Conservation (phyloP, 2,113 vertebrate species). For the Epinephelus cyanopodus region DNA sequence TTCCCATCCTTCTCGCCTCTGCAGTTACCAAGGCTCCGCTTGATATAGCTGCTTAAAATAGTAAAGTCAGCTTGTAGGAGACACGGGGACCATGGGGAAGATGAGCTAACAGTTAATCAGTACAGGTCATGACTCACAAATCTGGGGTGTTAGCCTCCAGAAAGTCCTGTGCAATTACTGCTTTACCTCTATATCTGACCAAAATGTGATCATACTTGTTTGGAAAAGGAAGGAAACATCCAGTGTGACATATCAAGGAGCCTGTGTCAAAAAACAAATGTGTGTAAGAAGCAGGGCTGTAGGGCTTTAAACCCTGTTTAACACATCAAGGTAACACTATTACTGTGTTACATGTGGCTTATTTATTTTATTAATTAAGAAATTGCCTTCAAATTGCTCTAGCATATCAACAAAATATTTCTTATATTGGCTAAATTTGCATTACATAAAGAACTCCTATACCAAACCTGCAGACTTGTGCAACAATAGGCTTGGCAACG, state of each 20-base stretch:
- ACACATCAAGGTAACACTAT: neutral
- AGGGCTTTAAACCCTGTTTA: neutral
- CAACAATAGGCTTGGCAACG: constrained; percentile 52
- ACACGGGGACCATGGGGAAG: neutral
- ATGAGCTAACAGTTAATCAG: neutral
- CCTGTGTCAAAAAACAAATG: neutral
- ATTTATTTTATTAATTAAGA: neutral
- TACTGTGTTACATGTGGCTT: neutral
- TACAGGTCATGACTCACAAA: neutral
- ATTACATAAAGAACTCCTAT: neutral
- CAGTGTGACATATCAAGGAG: neutral
- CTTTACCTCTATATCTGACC: neutral
- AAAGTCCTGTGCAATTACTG: neutral
- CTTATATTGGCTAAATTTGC: neutral
- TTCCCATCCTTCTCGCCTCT: neutral
- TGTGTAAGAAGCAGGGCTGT: neutral
- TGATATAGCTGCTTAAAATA: constrained; percentile 17
- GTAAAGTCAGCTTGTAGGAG: neutral
- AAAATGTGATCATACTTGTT: neutral
- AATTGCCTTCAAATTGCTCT: neutral
- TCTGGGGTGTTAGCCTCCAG: neutral
- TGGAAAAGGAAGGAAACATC: neutral
- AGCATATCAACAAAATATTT: neutral
- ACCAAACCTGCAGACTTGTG: constrained; percentile 33
- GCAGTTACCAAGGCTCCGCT: neutral